A percentile compares a stretch with the other conserved stretches of the same genome.
These are phyloP conservation scores for Lepidocyrtoides sp. DNA, from an alignment of 2,888 invertebrate genomes.

Conservation along the genomic window DNA sequence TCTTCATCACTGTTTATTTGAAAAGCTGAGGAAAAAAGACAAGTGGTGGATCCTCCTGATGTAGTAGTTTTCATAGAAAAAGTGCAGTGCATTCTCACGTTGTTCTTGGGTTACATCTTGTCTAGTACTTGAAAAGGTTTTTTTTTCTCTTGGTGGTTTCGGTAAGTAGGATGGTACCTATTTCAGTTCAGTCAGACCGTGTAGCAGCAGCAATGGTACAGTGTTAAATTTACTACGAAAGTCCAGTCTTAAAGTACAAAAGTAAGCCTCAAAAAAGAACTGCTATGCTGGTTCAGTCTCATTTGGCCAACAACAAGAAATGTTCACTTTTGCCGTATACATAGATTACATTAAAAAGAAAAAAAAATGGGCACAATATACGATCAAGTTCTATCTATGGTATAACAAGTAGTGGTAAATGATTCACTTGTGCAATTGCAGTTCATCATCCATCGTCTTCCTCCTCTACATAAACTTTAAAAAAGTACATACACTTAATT, in stretches of 20 bases:
- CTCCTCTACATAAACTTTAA: not conserved
- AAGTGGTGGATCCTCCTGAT: too few relatives aligned
- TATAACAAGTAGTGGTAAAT: not conserved
- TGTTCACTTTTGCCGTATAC: slow-evolving; percentile 39
- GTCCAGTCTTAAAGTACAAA: too few relatives aligned
- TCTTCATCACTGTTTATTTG: slow-evolving; percentile 63
- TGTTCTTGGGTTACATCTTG: not conserved
- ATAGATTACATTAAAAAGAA: not conserved
- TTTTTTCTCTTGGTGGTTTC: slow-evolving; percentile 22
- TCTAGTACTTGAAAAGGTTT: not conserved
- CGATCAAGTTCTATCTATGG: not conserved
- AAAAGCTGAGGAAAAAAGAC: not conserved
- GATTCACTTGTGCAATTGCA: slow-evolving; percentile 51
- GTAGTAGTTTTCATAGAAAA: slow-evolving; percentile 52
- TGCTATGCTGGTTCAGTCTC: slow-evolving; percentile 12
- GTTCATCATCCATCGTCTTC: slow-evolving; percentile 10
- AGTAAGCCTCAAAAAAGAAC: not conserved
- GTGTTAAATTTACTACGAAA: not conserved
- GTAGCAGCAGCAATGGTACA: not conserved
- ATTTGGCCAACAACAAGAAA: slow-evolving; percentile 11
- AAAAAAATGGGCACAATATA: slow-evolving; percentile 9
- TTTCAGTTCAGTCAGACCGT: not conserved
- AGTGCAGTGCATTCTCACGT: slow-evolving; percentile 32
- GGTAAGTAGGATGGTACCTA: slow-evolving; percentile 18
- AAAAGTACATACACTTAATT: not conserved